A percentile compares a stretch with the other conserved stretches of the same genome.
These are phyloP conservation scores for Mechanitis messenoides DNA, from an alignment of 2,888 invertebrate species.

Conservation along the genomic window DNA sequence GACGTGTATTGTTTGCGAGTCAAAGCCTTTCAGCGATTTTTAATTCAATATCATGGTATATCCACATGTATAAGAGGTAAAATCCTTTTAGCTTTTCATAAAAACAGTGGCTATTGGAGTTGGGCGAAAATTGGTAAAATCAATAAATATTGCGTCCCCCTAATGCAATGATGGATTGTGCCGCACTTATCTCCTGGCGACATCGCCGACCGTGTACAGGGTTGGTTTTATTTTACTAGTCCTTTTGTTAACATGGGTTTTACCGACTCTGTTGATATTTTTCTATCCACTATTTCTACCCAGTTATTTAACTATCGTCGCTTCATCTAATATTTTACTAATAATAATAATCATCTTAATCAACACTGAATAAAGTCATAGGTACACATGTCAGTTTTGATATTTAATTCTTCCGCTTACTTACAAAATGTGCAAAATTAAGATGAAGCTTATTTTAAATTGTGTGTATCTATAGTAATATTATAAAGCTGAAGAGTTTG, in stretches of 20 bases:
- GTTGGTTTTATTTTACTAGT: conserved; percentile 33
- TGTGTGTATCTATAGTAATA: too few species aligned
- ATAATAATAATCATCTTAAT: too few species aligned
- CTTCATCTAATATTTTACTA: too few species aligned
- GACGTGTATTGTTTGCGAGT: neutral
- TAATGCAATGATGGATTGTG: conserved; percentile 68
- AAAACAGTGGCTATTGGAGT: conserved; percentile 25
- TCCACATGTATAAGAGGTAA: conserved; percentile 20
- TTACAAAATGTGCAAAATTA: too few species aligned
- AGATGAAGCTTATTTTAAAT: too few species aligned
- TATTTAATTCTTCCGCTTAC: too few species aligned
- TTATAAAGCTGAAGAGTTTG: too few species aligned
- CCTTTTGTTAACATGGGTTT: conserved; percentile 33
- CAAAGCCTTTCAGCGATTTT: conserved; percentile 13
- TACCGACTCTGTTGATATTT: neutral
- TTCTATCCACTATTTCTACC: neutral
- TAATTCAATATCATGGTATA: conserved; percentile 23
- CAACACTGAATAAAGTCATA: too few species aligned
- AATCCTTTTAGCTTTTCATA: conserved; percentile 30
- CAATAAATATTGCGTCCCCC: conserved; percentile 61
- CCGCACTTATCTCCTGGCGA: conserved; percentile 59
- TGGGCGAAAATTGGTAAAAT: conserved; percentile 52
- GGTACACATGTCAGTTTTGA: too few species aligned
- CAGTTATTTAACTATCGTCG: too few species aligned
- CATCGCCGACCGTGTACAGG: conserved; percentile 50